phyloP scores from a whole-genome alignment of 2,113 vertebrate species.

The Paradoxurus hermaphroditus region DNA sequence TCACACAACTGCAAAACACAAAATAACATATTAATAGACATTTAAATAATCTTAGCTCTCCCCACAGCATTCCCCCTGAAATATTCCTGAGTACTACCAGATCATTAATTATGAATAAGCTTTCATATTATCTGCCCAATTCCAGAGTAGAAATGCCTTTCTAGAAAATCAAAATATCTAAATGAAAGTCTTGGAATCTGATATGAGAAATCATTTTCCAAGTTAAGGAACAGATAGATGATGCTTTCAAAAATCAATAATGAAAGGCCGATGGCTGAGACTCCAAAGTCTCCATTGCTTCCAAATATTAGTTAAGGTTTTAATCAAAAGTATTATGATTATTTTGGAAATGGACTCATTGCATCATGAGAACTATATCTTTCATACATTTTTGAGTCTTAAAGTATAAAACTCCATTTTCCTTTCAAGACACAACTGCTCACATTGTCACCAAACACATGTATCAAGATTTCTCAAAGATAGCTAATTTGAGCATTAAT shows the following conservation, averaged over 20 bases:
- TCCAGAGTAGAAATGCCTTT: neutral
- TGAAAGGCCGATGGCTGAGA: neutral
- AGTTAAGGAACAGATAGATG: neutral
- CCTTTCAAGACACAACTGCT: neutral
- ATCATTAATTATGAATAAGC: neutral
- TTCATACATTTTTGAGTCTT: neutral
- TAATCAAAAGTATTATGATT: neutral
- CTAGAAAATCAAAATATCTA: neutral
- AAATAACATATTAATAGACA: neutral
- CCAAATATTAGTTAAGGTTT: neutral
- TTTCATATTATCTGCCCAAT: neutral
- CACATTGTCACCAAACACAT: neutral
- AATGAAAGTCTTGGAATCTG: neutral
- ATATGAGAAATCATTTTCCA: neutral
- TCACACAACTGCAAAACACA: neutral
- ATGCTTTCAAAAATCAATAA: neutral
- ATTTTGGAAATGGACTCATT: neutral
- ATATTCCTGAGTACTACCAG: neutral
- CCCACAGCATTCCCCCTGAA: neutral
- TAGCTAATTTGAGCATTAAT: neutral
- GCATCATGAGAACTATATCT: neutral
- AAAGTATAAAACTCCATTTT: neutral
- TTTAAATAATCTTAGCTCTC: neutral
- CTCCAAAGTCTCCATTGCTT: neutral
- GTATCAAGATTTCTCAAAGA: neutral